Base-by-base conservation (phyloP, 2,113 vertebrate genomes). In the Pelvicachromis taeniatus region DNA sequence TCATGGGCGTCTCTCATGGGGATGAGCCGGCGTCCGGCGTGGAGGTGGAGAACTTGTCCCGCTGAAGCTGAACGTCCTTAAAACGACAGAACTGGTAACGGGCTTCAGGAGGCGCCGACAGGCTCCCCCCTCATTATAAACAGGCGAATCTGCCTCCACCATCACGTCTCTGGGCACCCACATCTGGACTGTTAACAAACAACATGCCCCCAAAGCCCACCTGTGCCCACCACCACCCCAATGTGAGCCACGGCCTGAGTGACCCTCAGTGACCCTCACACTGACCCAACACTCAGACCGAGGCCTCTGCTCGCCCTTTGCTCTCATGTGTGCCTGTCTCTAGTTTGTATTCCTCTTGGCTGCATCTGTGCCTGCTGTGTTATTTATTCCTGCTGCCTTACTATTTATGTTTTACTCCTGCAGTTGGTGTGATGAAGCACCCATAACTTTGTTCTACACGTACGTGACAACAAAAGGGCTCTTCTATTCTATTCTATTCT, bases 41-140 rank as follows among this genome's bases (percentile, higher is more conserved):
- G 8, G 35, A 35, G 35, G 13, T 29, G 26, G 54, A 58, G 55
- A 58, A 29, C 55, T 58, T 56, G 55, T 56, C 23, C 2, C 55
- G 7, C 2, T 56, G 8, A 56, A 0, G 55, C 23, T 56, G 7
- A 2, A 50, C 48, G 2, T 8, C 48, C 16, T 50, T 50, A 50
- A 48, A 48, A 48, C 45, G 17, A 23, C 7, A 7, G 11, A 55
- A 23, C 11, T 23, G 2, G 14, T 56, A 19, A 0, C 33, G 29
- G 2, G 10, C 5, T 59, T 19, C 56, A 59, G 29, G 56, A 0
- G 29, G 56, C 29, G 19, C 29, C 10, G 56, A 0, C 56, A 0
- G 0, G 56, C 31, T 33, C 6, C 31, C 31, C 31, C 7, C 31
- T 33, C 6, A 8, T 3, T 31, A 58, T 58, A 31, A 3, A 31